These are phyloP conservation scores for Eulemur albifrons DNA, from an alignment of 2,797 vertebrate genomes.

Conservation along the genomic window DNA sequence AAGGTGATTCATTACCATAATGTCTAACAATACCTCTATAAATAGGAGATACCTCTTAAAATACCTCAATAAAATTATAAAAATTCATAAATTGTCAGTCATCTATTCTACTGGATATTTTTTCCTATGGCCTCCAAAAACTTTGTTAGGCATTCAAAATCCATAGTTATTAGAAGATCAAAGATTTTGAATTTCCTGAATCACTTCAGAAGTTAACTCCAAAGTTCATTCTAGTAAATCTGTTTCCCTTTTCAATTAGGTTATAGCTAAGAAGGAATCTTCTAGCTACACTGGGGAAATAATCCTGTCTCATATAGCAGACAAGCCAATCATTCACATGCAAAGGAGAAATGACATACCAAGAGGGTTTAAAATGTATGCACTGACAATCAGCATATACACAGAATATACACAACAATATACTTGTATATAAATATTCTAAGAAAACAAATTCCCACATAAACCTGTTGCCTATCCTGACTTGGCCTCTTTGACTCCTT, in stretches of 20 bases:
- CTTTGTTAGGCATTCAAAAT: background rate
- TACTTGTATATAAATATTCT: background rate
- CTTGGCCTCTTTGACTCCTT: background rate
- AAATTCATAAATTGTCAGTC: background rate
- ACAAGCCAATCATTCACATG: background rate
- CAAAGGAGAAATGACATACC: background rate
- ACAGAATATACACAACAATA: background rate
- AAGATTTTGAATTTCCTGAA: background rate
- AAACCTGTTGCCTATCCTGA: background rate
- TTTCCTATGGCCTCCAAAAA: background rate
- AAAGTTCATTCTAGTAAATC: background rate
- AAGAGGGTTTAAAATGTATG: background rate
- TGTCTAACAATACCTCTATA: background rate
- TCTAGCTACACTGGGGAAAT: background rate
- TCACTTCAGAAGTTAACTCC: background rate
- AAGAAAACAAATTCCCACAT: background rate
- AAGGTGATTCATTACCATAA: background rate
- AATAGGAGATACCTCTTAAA: background rate
- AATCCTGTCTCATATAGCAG: background rate
- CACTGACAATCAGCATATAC: background rate
- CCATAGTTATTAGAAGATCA: background rate
- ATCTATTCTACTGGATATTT: background rate
- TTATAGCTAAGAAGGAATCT: background rate
- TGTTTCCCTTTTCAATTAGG: background rate
- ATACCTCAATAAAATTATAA: constrained; percentile 8